These are phyloP conservation scores for Neuroterus valhalla DNA, from an alignment of 1,140 invertebrate species.

Conservation along the genomic window DNA sequence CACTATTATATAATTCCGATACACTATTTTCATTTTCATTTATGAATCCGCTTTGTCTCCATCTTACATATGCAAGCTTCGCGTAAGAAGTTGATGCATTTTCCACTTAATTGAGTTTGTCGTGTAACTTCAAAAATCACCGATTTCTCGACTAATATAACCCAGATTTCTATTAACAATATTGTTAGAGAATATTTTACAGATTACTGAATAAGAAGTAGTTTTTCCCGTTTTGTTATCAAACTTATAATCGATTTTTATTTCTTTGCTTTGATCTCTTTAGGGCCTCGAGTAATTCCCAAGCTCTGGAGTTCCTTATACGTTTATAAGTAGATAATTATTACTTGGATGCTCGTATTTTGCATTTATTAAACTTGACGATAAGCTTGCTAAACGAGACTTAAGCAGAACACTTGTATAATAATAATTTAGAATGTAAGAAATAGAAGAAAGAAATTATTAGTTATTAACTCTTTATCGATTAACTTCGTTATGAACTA, in stretches of 20 bases:
- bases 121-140: too few relatives aligned
- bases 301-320: conserved; percentile 1
- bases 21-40: too few relatives aligned
- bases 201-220: neutral
- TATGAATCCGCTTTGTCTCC: too few relatives aligned
- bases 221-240: neutral
- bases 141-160: too few relatives aligned
- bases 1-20: too few relatives aligned
- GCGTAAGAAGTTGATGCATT: too few relatives aligned
- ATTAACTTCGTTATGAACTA: conserved; percentile 22
- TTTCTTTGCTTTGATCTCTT: neutral
- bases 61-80: too few relatives aligned
- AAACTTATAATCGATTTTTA: conserved; percentile 6
- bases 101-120: too few relatives aligned
- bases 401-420: neutral
- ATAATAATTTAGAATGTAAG: conserved; percentile 19
- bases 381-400: too few relatives aligned
- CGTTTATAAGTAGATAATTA: neutral
- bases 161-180: neutral
- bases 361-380: conserved; percentile 21
- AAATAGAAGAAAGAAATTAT: neutral
- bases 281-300: neutral
- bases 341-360: conserved; percentile 1
- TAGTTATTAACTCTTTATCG: conserved; percentile 13
- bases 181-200: neutral